Base-by-base conservation (phyloP, 2,113 vertebrate species). In the Phyllostomus hastatus region DNA sequence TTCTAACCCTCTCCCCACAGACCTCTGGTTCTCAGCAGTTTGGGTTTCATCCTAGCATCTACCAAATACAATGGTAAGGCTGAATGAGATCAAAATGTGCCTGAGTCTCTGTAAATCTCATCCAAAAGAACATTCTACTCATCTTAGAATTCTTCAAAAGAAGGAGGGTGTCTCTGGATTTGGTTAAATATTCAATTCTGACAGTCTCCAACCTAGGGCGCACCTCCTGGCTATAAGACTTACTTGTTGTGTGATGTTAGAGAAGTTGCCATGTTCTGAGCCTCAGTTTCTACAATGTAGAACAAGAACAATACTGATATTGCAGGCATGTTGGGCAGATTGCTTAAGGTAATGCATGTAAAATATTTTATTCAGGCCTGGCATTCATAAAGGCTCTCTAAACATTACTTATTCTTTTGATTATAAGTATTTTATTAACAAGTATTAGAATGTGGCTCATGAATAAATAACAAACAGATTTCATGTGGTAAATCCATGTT, bases 1-100 rank as follows among this genome's bases (percentile, higher is more conserved):
- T 83, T 96, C 94, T 96, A 38, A 75, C 70, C 33, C 17, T 59
- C 54, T 96, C 28, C 26, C 28, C 66, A 67, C 22, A 92, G 78
- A 52, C 54, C n/a, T 31, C 6, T 54, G 57, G 46, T 79, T 95
- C 43, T 80, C 70, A 88, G 31, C 48, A 20, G 50, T 88, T 94
- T 88, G 76, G 67, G 82, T 73, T 54, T 43, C 22, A 84, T 59
- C 61, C 88, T 4, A 67, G 61, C 38, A 81, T 54, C 81, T 92
- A 81, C 69, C 72, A 92, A 50, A 88, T 31, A 10, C 3, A 48
- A 5, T 43, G 10, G 19, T 31, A 12, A 67, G 24, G 41, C 43
- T 90, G 14, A 66, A 35, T 78, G 50, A 79, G 28, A 82, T 72
- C 72, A 38, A 52, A 69, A 84, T 57, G 59, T 91, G 26, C 64